Percentiles rank a stretch among this genome's conserved stretches.
Conservation (phyloP, 2,113 vertebrate genomes). For the Salvator merianae region DNA sequence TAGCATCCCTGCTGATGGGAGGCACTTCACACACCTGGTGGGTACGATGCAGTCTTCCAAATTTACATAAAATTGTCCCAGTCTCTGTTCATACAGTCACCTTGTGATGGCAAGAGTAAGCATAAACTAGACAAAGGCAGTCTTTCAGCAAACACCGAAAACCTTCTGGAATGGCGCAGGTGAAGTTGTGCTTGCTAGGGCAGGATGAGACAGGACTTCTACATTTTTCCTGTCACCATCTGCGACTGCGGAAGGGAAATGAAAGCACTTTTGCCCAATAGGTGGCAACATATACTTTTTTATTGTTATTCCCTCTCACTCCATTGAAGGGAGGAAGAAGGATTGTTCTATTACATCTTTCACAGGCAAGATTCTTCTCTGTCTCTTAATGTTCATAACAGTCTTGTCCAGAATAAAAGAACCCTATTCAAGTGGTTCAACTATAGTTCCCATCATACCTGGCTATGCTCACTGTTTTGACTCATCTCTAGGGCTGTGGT, state of each 20-base stretch:
- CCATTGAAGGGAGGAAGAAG: background rate
- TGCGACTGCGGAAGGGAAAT: background rate
- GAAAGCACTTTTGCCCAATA: background rate
- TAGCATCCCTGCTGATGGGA: background rate
- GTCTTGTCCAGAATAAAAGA: background rate
- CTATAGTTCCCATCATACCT: no score
- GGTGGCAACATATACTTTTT: conserved; percentile 4
- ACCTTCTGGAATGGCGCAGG: background rate
- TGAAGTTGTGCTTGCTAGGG: background rate
- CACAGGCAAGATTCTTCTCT: background rate
- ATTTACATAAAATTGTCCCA: no score
- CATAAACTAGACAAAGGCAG: background rate
- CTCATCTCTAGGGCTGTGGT: no score
- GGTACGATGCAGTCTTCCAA: no score
- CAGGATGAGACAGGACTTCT: background rate
- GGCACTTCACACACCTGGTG: background rate
- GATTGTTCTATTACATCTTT: background rate
- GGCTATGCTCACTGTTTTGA: no score
- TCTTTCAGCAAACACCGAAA: background rate
- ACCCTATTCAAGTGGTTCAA: background rate
- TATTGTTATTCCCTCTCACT: background rate
- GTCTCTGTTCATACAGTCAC: no score
- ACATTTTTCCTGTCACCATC: background rate
- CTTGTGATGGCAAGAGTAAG: no score
- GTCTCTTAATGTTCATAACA: background rate